Conservation (phyloP, 2,797 vertebrate genomes). For the Adelosebastes latens region DNA sequence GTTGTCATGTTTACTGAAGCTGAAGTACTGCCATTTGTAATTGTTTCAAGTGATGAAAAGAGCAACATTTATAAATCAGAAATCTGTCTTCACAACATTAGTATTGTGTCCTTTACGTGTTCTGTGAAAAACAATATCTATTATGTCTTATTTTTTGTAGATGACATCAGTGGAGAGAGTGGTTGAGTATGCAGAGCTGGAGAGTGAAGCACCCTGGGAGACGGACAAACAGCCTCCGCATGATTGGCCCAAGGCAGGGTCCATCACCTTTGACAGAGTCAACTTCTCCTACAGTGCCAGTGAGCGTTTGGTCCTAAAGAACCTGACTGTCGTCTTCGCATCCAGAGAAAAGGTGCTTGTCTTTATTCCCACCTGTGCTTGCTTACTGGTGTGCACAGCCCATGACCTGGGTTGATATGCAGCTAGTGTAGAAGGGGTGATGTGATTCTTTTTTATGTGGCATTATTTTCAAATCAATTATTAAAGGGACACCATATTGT, state of each 20-base stretch:
- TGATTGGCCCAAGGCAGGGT: constrained; percentile 89
- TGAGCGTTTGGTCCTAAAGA: constrained; percentile 89
- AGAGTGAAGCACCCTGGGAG: constrained; percentile 94
- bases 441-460: constrained; percentile 74
- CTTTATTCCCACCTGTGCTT: constrained; percentile 50
- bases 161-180: constrained; percentile 96
- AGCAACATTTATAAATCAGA: background rate
- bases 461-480: constrained; percentile 85
- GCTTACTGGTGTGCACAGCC: constrained; percentile 53
- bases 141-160: constrained; percentile 31
- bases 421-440: constrained; percentile 63
- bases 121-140: background rate
- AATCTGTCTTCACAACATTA: background rate
- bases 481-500: constrained; percentile 83
- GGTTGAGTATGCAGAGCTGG: constrained; percentile 93
- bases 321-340: constrained; percentile 88
- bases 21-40: background rate
- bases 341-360: constrained; percentile 90
- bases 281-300: constrained; percentile 90
- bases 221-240: constrained; percentile 84
- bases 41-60: background rate
- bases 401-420: constrained; percentile 76
- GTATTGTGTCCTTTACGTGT: background rate
- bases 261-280: constrained; percentile 91
- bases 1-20: background rate